Evolutionary conservation across 2,113 vertebrate species (phyloP).

Genomic region (Sebastes fasciatus): DNA sequence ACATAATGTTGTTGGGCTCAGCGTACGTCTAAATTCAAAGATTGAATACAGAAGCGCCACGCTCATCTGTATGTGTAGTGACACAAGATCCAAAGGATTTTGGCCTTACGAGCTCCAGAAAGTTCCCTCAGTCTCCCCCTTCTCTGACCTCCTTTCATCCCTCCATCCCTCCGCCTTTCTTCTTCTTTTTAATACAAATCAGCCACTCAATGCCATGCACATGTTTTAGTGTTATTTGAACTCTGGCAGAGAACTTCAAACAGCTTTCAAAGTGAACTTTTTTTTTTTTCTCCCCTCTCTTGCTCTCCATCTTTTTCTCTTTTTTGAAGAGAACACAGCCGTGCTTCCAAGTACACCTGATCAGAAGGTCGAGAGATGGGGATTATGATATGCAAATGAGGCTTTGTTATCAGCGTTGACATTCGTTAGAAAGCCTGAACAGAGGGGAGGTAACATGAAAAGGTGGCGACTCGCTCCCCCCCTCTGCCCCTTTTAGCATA

Average conservation of each 20-base stretch:
- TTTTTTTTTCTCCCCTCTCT: conserved; percentile 25
- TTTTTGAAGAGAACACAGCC: conserved; percentile 72
- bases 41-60: conserved; percentile 19
- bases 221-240: conserved; percentile 83
- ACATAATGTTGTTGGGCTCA: background rate
- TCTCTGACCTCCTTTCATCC: conserved; percentile 77
- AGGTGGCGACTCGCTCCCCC: conserved; percentile 60
- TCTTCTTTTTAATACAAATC: conserved; percentile 81
- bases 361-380: conserved; percentile 77
- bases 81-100: conserved; percentile 68
- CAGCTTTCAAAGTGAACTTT: conserved; percentile 75
- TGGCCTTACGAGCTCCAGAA: conserved; percentile 60
- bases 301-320: conserved; percentile 47
- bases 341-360: conserved; percentile 76
- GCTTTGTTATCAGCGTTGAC: conserved; percentile 81
- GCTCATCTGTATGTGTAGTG: conserved; percentile 39
- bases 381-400: conserved; percentile 83
- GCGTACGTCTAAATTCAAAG: conserved; percentile 44
- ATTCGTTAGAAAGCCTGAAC: conserved; percentile 77
- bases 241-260: conserved; percentile 82
- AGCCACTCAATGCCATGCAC: conserved; percentile 78
- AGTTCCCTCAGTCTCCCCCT: conserved; percentile 64
- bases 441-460: conserved; percentile 74
- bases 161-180: conserved; percentile 70
- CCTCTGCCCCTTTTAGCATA: conserved; percentile 53